phyloP scores from a whole-genome alignment of 2,888 invertebrate genomes.

The Thalpophila matura region DNA sequence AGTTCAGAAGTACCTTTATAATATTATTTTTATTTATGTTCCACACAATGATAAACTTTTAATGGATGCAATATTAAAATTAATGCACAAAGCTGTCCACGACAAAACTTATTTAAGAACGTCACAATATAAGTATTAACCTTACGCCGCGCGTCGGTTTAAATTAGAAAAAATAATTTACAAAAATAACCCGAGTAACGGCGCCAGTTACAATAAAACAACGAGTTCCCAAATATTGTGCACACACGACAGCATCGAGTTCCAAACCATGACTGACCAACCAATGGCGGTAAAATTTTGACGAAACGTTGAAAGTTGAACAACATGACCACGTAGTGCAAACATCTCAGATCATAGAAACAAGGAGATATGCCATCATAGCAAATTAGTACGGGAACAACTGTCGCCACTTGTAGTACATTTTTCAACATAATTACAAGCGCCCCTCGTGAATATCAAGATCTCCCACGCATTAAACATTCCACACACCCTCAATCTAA shows the following conservation, averaged over 20 bases:
- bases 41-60: neutral
- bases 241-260: conserved; percentile 30
- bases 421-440: no score
- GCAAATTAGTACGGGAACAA: no score
- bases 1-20: no score
- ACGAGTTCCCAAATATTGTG: neutral
- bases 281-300: conserved; percentile 15
- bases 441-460: no score
- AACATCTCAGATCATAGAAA: no score
- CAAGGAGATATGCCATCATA: no score
- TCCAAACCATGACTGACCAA: conserved; percentile 31
- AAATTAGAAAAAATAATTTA: neutral
- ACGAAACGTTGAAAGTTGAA: conserved; percentile 23
- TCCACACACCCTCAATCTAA: no score
- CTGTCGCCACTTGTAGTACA: no score
- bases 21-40: no score
- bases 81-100: neutral
- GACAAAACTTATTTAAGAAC: neutral
- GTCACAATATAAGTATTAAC: neutral
- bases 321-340: conserved; percentile 2
- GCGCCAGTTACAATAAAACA: neutral
- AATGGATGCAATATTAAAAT: neutral
- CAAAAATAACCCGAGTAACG: conserved; percentile 1
- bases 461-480: no score
- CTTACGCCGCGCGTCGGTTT: neutral